Percentiles rank a stretch among this genome's conserved stretches.
These are phyloP conservation scores for Lasioglossum vierecki DNA, from an alignment of 2,888 invertebrate species.

Conservation along the genomic window DNA sequence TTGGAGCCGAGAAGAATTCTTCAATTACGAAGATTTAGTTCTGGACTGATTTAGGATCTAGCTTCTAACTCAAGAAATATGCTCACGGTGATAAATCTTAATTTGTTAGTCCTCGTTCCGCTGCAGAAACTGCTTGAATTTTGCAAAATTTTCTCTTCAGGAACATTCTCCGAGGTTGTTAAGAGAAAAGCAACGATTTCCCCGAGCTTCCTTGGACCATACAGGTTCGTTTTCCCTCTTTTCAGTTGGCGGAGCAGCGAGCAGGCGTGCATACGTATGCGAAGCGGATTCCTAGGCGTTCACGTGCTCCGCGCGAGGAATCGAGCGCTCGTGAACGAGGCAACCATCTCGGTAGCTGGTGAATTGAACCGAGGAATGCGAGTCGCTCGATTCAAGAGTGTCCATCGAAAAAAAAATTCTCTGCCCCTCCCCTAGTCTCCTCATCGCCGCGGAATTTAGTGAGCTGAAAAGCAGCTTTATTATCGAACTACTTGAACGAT, in stretches of 20 bases:
- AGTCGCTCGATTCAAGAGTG: slow-evolving; percentile 42
- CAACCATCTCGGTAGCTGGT: slow-evolving; percentile 49
- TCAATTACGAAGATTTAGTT: neutral
- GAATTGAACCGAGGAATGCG: slow-evolving; percentile 55
- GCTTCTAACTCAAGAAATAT: too few relatives aligned
- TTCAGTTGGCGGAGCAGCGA: slow-evolving; percentile 39
- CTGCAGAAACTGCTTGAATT: neutral
- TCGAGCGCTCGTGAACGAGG: slow-evolving; percentile 54
- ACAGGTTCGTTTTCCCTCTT: slow-evolving; percentile 34
- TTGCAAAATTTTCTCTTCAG: neutral
- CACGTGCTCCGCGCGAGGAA: slow-evolving; percentile 43
- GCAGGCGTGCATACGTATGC: slow-evolving; percentile 53
- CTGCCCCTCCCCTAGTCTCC: neutral
- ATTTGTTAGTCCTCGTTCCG: neutral
- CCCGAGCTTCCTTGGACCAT: slow-evolving; percentile 6
- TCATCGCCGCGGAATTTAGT: neutral
- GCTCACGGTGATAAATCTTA: neutral
- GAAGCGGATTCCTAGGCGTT: slow-evolving; percentile 45
- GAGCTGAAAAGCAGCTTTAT: slow-evolving; percentile 44
- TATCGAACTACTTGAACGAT: neutral
- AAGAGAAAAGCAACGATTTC: neutral
- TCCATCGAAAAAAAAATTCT: slow-evolving; percentile 27
- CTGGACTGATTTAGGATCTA: too few relatives aligned
- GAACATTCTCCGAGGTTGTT: neutral
- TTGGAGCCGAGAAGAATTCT: neutral